A percentile compares a stretch with the other conserved stretches of the same genome.
Conservation (phyloP, 2,888 invertebrate genomes). For the Nomada flava region DNA sequence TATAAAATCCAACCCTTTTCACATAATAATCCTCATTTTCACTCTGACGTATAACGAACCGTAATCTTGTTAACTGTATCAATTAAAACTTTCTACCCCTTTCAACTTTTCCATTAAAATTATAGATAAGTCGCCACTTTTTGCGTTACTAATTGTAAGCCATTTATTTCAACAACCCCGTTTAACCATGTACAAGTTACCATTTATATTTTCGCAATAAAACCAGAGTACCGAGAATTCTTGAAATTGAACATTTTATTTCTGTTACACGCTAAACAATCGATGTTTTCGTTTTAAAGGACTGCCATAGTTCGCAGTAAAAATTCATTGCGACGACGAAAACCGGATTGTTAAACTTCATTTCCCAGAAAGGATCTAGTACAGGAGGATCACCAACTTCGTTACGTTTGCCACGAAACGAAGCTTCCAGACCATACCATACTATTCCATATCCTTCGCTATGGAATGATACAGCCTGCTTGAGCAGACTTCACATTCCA, state of each 20-base stretch:
- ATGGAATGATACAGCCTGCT: constrained; percentile 38
- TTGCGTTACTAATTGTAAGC: too few relatives aligned
- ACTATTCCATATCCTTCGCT: constrained; percentile 33
- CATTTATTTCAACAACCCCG: too few relatives aligned
- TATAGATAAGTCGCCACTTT: too few relatives aligned
- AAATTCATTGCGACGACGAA: constrained; percentile 4
- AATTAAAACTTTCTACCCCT: too few relatives aligned
- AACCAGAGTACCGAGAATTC: too few relatives aligned
- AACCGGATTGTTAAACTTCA: constrained; percentile 16
- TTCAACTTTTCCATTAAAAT: too few relatives aligned
- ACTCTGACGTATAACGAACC: too few relatives aligned
- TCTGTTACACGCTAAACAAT: not conserved
- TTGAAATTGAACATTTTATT: not conserved
- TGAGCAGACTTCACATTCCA: constrained; percentile 39
- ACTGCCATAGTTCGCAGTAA: not conserved
- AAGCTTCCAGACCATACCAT: constrained; percentile 10
- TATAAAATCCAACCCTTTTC: too few relatives aligned
- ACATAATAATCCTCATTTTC: too few relatives aligned
- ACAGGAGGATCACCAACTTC: constrained; percentile 11
- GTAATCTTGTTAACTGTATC: too few relatives aligned
- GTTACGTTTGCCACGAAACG: constrained; percentile 15
- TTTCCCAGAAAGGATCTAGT: constrained; percentile 1
- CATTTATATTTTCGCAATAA: too few relatives aligned
- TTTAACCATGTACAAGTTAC: too few relatives aligned
- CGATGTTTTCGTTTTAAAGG: not conserved